A percentile compares a stretch with the other conserved stretches of the same genome.
phyloP scores from a whole-genome alignment of 2,888 invertebrate species.

The Drosophila falleni region DNA sequence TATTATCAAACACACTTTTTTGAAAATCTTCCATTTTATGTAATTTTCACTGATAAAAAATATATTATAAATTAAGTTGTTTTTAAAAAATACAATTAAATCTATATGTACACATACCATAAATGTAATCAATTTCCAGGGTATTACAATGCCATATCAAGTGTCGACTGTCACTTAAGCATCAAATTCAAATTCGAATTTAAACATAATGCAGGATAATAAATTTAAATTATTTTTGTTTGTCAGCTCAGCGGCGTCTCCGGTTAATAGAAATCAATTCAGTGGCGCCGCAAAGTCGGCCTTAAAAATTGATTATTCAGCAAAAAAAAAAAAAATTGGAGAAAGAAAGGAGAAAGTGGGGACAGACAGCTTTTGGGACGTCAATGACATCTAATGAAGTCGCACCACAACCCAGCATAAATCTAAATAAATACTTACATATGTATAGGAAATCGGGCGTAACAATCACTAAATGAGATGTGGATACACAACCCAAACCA shows the following conservation, averaged over 20 bases:
- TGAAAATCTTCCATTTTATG: no score
- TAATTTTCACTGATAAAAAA: no score
- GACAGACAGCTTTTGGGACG: conserved; percentile 17
- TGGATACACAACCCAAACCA: background rate
- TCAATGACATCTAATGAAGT: conserved; percentile 60
- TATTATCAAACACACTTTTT: no score
- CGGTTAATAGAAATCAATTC: conserved; percentile 34
- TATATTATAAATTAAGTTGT: background rate
- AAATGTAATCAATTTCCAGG: background rate
- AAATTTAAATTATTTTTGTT: conserved; percentile 24
- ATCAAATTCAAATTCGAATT: conserved; percentile 3
- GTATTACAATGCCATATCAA: background rate
- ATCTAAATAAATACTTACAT: conserved; percentile 41
- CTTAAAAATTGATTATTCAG: conserved; percentile 47
- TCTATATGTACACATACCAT: background rate
- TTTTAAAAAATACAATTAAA: background rate
- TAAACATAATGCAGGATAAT: conserved; percentile 10
- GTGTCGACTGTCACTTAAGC: conserved; percentile 1
- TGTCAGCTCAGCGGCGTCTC: conserved; percentile 12
- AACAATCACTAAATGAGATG: conserved; percentile 55
- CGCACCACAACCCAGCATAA: conserved; percentile 37
- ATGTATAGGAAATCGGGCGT: conserved; percentile 38
- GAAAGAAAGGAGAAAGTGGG: conserved; percentile 1
- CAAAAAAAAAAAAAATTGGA: conserved; percentile 18
- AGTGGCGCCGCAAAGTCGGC: conserved; percentile 48